Evolutionary conservation across 2,113 vertebrate genomes (phyloP), one percentile per base, ranked within the genome.

Genomic region (Periophthalmus modestus): DNA sequence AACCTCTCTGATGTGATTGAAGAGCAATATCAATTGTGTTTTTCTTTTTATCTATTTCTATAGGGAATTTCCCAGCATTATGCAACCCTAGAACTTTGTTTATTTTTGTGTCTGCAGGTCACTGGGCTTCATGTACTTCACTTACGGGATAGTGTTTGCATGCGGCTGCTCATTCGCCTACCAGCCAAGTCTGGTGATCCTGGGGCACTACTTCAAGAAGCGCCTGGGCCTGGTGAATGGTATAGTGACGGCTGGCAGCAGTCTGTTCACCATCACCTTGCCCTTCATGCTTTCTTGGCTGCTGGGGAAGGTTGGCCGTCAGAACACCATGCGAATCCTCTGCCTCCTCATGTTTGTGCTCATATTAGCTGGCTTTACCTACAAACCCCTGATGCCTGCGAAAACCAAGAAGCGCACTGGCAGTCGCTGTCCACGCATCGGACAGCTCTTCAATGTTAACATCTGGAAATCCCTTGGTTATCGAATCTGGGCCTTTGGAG

Each of bases 131-230:
- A 83, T 99, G 24, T 99, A 98, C 81, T 95, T 99, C 85, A 99
- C 98, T n/a, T 98, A 99, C 0, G 97, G 97, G 39, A 84, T 99
- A 5, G 78, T 99, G 78, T 99, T 99, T 78, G 96, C 97, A 77
- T 96, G 96, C 0, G 98, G 98, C 78, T 99, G 97, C 88, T 98
- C 97, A 0, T 99, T 98, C 65, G 94, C 97, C 0, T 99, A 99
- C 92, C 98, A 99, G 91, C 98, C 98, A 0, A 98, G 97, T 33
- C 81, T 99, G 85, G 98, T 99, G 74, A 97, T 99, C 71, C 90
- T 99, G 1, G 98, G 97, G 68, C 96, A 98, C 83, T 99, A 99
- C 70, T 99, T 99, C 90, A 98, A 97, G 93, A 96, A 94, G 75
- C 96, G 97, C 12, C 93, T 99, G 1, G 97, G 98, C 0, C 90